Evolutionary conservation across 37 sponge, comb jelly and placozoan species (phyloP).

Genomic region (Haliclona indistincta): DNA sequence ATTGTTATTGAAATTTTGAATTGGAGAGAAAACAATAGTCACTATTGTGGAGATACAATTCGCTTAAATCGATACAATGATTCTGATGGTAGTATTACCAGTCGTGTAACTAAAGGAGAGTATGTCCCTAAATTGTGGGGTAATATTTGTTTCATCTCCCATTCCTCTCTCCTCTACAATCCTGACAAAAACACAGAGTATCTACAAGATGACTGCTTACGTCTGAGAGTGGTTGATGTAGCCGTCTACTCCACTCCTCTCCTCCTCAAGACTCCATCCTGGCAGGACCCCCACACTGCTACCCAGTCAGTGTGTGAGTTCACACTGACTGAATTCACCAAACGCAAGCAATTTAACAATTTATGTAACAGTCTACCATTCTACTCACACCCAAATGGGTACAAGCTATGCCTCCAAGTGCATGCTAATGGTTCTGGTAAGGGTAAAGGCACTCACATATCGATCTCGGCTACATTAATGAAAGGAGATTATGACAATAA

Average conservation of each 20-base stretch:
- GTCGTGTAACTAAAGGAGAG: no score
- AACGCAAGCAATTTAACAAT: not conserved
- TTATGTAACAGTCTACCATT: not conserved
- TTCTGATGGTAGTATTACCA: no score
- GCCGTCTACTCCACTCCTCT: constrained; percentile 10
- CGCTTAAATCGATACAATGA: no score
- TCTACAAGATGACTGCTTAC: constrained; percentile 11
- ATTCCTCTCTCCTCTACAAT: no score
- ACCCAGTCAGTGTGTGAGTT: not conserved
- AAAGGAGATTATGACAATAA: constrained; percentile 1
- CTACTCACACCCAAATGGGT: not conserved
- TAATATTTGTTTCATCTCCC: no score
- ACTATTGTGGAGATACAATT: no score
- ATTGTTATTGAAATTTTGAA: constrained; percentile 2
- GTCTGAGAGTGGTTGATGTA: not conserved
- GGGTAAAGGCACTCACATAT: not conserved
- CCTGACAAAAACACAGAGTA: not conserved
- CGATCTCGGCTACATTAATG: not conserved
- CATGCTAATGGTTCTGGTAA: not conserved
- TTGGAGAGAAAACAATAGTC: not conserved
- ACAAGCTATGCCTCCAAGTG: not conserved
- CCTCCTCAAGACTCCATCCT: not conserved
- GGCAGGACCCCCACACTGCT: no score
- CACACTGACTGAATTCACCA: not conserved
- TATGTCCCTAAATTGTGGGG: no score